phyloP scores from a whole-genome alignment of 2,888 invertebrate species.

The Tetranychus truncatus region DNA sequence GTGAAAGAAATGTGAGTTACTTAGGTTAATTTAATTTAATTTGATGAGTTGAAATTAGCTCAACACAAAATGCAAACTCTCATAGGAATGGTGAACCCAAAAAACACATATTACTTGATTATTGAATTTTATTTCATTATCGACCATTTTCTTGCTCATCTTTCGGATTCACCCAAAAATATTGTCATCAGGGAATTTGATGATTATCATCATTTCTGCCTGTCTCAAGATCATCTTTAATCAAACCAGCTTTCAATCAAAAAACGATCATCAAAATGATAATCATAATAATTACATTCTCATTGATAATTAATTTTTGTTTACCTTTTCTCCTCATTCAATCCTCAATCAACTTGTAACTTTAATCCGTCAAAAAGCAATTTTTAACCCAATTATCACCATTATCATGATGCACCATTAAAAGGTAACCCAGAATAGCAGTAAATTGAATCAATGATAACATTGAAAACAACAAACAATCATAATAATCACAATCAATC shows the following conservation, averaged over 20 bases:
- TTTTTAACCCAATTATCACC: not conserved
- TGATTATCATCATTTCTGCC: not conserved
- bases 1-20: not conserved
- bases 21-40: too few species aligned
- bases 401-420: not conserved
- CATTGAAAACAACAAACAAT: not conserved
- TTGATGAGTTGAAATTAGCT: too few species aligned
- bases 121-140: too few species aligned
- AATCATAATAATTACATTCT: not conserved
- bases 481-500: not conserved
- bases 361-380: not conserved
- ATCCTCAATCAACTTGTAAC: not conserved
- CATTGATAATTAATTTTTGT: not conserved
- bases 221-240: not conserved
- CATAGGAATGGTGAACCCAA: too few species aligned
- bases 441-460: not conserved
- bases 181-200: too few species aligned
- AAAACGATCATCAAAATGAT: not conserved
- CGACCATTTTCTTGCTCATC: too few species aligned
- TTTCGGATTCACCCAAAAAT: too few species aligned
- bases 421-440: too few species aligned
- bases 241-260: not conserved
- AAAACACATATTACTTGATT: too few species aligned
- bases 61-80: too few species aligned
- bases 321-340: not conserved